Evolutionary conservation across 1,140 invertebrate genomes (phyloP), one percentile per base, ranked within the genome.

Genomic region (Dreissena polymorpha): DNA sequence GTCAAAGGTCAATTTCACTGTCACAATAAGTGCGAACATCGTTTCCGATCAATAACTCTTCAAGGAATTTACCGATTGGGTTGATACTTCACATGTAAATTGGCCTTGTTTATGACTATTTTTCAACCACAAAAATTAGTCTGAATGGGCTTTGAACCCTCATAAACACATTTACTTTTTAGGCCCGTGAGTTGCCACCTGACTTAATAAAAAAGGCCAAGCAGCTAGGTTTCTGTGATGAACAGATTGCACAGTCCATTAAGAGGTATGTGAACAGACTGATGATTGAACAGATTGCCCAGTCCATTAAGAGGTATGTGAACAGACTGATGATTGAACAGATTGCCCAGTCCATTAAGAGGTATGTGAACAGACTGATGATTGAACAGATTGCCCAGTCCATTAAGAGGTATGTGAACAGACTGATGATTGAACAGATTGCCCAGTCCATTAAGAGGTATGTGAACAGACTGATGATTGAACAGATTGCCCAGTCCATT

Each of bases 221-320:
- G 92, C 95, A 97, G 89, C 94, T 98, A 5, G 99, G 99, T 10
- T 99, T 99, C 94, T 99, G 97, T 10, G 99, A 99, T 92, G 98
- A 98, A 91, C 98, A 99, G 93, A 98, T 99, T 79, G 98, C 97
- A 6, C 93, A 93, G 18, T 96, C 95, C 79, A 95, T 98, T 13
- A 96, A 98, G 92, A 98, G 96, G 92, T 97, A 96, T 0, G 96
- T 97, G 97, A 98, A 91, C n/a, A n/a, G n/a, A n/a, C n/a, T n/a
- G n/a, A n/a, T n/a, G n/a, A n/a, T n/a, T n/a, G n/a, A n/a, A n/a
- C 98, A 99, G 93, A 98, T 99, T 79, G 98, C 97, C 7, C 93
- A 93, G 18, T 96, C 95, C 79, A 95, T 98, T 13, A 96, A 98
- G 92, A 98, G 96, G 92, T 97, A 96, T 0, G 96, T 97, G 97